Conservation (phyloP, 2,113 vertebrate genomes). For the Hemiprocne comata region DNA sequence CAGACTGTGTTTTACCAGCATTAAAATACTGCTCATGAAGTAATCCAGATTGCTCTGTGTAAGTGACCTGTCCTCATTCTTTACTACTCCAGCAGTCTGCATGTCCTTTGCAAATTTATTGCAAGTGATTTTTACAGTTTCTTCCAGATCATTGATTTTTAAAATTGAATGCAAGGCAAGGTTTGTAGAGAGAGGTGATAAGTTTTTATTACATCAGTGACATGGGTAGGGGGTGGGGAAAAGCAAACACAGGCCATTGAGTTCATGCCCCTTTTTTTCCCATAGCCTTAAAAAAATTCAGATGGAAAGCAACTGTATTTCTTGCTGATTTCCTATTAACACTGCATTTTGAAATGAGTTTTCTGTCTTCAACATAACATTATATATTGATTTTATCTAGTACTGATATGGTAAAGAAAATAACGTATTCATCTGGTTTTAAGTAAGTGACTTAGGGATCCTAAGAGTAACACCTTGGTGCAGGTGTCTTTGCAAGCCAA, state of each 20-base stretch:
- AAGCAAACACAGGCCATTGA: neutral
- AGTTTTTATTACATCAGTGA: slow-evolving; percentile 35
- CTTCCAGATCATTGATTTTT: slow-evolving; percentile 62
- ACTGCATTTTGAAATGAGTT: neutral
- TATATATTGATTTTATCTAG: neutral
- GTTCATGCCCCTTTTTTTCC: neutral
- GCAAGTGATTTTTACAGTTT: slow-evolving; percentile 54
- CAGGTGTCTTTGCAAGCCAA: neutral
- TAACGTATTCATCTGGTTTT: neutral
- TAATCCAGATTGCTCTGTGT: slow-evolving; percentile 20
- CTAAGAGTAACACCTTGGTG: neutral
- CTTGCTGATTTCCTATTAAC: neutral
- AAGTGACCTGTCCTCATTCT: slow-evolving; percentile 46
- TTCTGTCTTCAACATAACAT: neutral
- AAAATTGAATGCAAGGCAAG: slow-evolving; percentile 56
- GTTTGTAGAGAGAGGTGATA: slow-evolving; percentile 40
- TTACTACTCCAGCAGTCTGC: slow-evolving; percentile 24
- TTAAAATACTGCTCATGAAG: slow-evolving; percentile 35
- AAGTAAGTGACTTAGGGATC: neutral
- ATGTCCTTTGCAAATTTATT: slow-evolving; percentile 49
- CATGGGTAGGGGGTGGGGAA: neutral
- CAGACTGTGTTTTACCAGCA: neutral
- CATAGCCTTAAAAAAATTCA: neutral
- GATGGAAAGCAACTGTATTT: neutral
- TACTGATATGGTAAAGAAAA: neutral